phyloP scores from a whole-genome alignment of 2,797 vertebrate species.

The Lacerta viridis region DNA sequence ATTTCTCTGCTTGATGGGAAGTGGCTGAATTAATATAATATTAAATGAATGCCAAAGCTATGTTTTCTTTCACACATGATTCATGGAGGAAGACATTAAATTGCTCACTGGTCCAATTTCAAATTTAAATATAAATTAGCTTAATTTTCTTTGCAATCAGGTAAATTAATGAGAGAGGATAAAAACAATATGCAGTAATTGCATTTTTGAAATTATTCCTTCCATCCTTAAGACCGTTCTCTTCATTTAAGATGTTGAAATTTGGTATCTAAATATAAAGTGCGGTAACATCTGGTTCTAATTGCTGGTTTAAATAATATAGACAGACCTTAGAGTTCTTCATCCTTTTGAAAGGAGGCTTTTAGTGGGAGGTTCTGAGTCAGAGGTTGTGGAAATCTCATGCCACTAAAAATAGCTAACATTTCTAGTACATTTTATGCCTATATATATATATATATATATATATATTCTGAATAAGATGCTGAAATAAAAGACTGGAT shows the following conservation, averaged over 20 bases:
- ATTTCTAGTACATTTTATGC: slow-evolving; percentile 74
- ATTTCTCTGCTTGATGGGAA: slow-evolving; percentile 36
- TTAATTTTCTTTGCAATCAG: slow-evolving; percentile 85
- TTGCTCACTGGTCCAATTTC: slow-evolving; percentile 80
- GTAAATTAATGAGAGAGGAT: slow-evolving; percentile 84
- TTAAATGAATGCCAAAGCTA: slow-evolving; percentile 61
- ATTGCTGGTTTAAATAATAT: slow-evolving; percentile 83
- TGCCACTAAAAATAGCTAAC: slow-evolving; percentile 79
- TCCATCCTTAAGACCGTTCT: slow-evolving; percentile 81
- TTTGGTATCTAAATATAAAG: slow-evolving; percentile 82
- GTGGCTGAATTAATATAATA: slow-evolving; percentile 58
- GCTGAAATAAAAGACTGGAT: neutral
- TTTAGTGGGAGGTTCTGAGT: slow-evolving; percentile 79
- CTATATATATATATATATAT: slow-evolving; percentile 34
- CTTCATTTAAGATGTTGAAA: slow-evolving; percentile 81
- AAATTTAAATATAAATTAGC: slow-evolving; percentile 84
- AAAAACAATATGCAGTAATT: slow-evolving; percentile 86
- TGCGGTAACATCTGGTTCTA: slow-evolving; percentile 82
- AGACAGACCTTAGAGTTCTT: slow-evolving; percentile 78
- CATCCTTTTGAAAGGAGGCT: slow-evolving; percentile 77
- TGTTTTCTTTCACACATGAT: slow-evolving; percentile 60
- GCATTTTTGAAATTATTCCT: slow-evolving; percentile 82
- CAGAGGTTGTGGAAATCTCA: slow-evolving; percentile 81
- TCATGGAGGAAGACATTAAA: slow-evolving; percentile 71
- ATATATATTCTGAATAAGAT: slow-evolving; percentile 13